Base-by-base conservation (phyloP, 2,888 invertebrate genomes). In the Diogma glabrata region DNA sequence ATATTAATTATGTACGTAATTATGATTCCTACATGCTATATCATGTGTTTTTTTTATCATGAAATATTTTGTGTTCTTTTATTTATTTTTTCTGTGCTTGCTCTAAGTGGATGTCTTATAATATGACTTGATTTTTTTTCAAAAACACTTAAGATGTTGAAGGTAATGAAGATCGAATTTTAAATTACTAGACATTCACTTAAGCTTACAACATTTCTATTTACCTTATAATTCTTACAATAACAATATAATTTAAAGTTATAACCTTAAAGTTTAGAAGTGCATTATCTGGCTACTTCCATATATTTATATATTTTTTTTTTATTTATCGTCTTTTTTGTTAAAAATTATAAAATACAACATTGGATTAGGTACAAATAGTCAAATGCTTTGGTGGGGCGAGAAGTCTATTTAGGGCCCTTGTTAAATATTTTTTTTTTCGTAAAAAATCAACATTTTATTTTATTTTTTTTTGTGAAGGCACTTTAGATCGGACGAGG, bases 401-500 rank as follows among this genome's bases (percentile, higher is more conserved):
- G 72, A 75, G 72, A 75, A 76, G 83, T 83, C 87, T 88, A 87
- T 87, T 83, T 82, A 83, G 87, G 87, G 87, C 87, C 87, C 82
- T 74, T 75, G 63, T 79, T 81, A 80, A 76, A 75, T 73, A 74
- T 74, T 70, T 64, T 69, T 74, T 78, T 78, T 81, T 79, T 81
- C 79, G 82, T 83, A 84, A 83, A 87, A 87, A 87, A 82, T 78
- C 82, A 85, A 85, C 79, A 81, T 74, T 70, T 66, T 62, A n/a
- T n/a, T n/a, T n/a, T n/a, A n/a, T n/a, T 60, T 56, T 54, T 61
- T 62, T 55, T 54, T 72, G 79, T 84, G 88, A 88, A 88, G 88
- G 88, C 88, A 88, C 88, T 87, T 88, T 81, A 82, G 84, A 83
- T 83, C 87, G 87, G 88, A 88, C 88, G 87, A 84, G 81, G 79